These are phyloP conservation scores for Geothlypis trichas DNA, from an alignment of 2,113 vertebrate genomes.

Conservation along the genomic window DNA sequence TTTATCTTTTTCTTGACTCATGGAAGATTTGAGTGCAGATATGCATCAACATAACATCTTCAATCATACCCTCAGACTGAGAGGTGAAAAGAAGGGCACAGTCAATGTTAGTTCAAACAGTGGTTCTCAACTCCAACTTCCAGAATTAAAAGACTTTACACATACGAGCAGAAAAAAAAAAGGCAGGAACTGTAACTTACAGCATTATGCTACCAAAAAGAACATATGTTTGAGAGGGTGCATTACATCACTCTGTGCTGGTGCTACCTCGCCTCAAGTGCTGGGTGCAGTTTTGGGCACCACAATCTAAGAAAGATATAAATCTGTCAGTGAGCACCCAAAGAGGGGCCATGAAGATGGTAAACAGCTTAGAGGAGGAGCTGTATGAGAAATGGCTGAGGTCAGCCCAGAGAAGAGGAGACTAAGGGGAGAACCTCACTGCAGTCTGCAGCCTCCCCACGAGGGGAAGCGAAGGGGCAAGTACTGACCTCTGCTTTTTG, in stretches of 20 bases:
- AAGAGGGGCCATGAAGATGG: background rate
- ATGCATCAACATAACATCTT: background rate
- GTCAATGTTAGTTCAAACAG: background rate
- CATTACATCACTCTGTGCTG: background rate
- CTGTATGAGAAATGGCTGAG: background rate
- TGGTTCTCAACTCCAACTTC: background rate
- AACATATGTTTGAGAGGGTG: background rate
- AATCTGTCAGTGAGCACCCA: background rate
- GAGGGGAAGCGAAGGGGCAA: background rate
- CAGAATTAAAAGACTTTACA: background rate
- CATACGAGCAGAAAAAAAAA: background rate
- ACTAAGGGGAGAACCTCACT: background rate
- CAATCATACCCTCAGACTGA: background rate
- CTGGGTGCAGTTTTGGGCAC: background rate
- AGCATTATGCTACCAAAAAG: background rate
- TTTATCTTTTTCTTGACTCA: background rate
- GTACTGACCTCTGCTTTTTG: background rate
- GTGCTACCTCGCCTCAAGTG: background rate
- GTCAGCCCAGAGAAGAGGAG: background rate
- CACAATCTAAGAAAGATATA: background rate
- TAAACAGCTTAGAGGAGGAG: background rate
- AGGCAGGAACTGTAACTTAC: background rate
- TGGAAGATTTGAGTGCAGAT: background rate
- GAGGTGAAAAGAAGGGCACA: background rate
- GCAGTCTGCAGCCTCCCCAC: background rate